phyloP scores from a whole-genome alignment of 2,888 invertebrate species.

The Phytoseiulus persimilis region DNA sequence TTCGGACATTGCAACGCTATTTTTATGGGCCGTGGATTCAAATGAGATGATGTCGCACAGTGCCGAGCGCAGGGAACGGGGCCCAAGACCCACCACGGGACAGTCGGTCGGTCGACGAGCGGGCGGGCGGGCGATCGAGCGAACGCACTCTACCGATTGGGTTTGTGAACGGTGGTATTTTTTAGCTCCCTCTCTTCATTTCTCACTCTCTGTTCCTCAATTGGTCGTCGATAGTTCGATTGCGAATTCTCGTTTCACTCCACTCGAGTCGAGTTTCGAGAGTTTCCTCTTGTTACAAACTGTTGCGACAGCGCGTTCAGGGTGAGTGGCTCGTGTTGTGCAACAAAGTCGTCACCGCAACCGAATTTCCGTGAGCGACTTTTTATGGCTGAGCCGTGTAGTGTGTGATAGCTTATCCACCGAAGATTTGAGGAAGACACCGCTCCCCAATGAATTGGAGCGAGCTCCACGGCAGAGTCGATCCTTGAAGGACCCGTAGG shows the following conservation, averaged over 20 bases:
- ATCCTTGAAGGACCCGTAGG: too few species aligned
- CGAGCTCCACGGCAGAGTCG: too few species aligned
- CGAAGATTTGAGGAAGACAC: too few species aligned
- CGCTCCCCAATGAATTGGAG: too few species aligned
- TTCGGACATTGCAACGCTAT: constrained; percentile 5
- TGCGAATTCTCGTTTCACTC: not conserved
- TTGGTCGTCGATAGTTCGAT: not conserved
- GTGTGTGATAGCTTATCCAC: too few species aligned
- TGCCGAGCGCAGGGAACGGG: not conserved
- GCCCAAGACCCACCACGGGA: not conserved
- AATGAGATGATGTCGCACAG: constrained; percentile 5
- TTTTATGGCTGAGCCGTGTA: too few species aligned
- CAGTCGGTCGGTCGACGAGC: not conserved
- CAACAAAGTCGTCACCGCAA: not conserved
- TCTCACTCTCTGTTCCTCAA: not conserved
- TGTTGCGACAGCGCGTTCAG: not conserved
- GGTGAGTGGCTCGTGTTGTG: not conserved
- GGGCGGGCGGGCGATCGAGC: not conserved
- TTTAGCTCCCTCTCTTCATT: not conserved
- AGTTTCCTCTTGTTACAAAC: not conserved
- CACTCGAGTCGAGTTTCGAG: not conserved
- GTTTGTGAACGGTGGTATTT: not conserved
- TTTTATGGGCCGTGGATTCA: not conserved
- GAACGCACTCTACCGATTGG: not conserved
- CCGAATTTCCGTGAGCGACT: not conserved